These are phyloP conservation scores for Thysanoteuthis rhombus DNA, from an alignment of 2,888 invertebrate genomes.

Conservation along the genomic window DNA sequence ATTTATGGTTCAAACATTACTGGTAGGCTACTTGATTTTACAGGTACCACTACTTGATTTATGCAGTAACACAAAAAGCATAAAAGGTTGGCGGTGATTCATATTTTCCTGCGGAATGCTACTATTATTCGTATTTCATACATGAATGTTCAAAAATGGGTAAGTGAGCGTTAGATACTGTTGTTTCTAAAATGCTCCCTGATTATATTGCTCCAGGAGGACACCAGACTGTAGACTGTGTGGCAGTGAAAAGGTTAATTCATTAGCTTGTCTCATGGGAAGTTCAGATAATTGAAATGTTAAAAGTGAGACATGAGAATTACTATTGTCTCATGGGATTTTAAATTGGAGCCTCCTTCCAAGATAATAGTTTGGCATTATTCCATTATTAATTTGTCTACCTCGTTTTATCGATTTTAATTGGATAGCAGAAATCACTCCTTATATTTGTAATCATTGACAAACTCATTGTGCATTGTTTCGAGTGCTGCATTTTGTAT, in stretches of 20 bases:
- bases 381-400: slow-evolving; percentile 12
- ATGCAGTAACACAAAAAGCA: too few species aligned
- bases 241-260: neutral
- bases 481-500: neutral
- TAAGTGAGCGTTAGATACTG: too few species aligned
- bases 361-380: neutral
- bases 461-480: neutral
- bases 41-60: too few species aligned
- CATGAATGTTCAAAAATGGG: too few species aligned
- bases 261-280: neutral
- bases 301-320: neutral
- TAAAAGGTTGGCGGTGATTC: too few species aligned
- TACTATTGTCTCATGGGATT: neutral
- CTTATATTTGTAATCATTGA: neutral
- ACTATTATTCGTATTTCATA: too few species aligned
- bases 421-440: neutral
- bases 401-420: neutral
- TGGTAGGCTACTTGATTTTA: too few species aligned
- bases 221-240: too few species aligned
- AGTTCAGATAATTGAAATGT: neutral
- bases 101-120: too few species aligned
- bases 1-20: too few species aligned
- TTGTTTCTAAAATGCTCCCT: too few species aligned
- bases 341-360: neutral
- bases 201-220: too few species aligned